Evolutionary conservation across 2,113 vertebrate genomes (phyloP), one percentile per base, ranked within the genome.

Genomic region (Clarias macrocephalus): DNA sequence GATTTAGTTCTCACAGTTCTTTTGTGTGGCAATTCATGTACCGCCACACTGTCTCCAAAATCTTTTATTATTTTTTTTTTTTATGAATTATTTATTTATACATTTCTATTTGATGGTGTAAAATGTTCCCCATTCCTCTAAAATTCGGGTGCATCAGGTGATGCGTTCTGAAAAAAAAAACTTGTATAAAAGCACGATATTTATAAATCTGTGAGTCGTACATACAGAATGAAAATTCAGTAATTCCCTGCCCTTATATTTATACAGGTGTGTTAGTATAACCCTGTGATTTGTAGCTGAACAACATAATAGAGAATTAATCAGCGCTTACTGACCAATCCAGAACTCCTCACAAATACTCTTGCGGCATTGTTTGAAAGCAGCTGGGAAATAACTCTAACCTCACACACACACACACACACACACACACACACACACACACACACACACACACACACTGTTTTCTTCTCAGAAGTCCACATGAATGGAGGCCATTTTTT

Each of bases 401-500:
- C 66, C 82, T 59, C n/a, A 70, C 16, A 21, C n/a, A 33, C 19
- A 33, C 63, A 70, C 82, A 57, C 82, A 83, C 82, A 83, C 82
- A 83, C 81, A 68, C 82, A 83, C 80, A 82, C 81, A 82, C 81
- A 82, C 82, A 68, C 82, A 68, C 82, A 83, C 60, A 65, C 3
- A 65, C 30, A 18, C 54, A 94, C 93, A 95, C 92, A 48, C 94
- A 92, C 93, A 48, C 88, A 92, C 93, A 92, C 94, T 94, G 93
- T 96, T 66, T 80, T 90, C 82, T 88, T 89, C 82, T 89, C 89
- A 92, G 89, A 92, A 90, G 93, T 93, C 89, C 77, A 89, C 85
- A 89, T 96, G 95, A 96, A 96, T 96, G 93, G 93, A 93, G 90
- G 93, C 93, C 90, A 95, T 94, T 93, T 93, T 93, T 90, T 92